Percentiles rank a stretch among this genome's conserved stretches.
Conservation (phyloP, 2,888 invertebrate genomes). For the Caenorhabditis sp. region DNA sequence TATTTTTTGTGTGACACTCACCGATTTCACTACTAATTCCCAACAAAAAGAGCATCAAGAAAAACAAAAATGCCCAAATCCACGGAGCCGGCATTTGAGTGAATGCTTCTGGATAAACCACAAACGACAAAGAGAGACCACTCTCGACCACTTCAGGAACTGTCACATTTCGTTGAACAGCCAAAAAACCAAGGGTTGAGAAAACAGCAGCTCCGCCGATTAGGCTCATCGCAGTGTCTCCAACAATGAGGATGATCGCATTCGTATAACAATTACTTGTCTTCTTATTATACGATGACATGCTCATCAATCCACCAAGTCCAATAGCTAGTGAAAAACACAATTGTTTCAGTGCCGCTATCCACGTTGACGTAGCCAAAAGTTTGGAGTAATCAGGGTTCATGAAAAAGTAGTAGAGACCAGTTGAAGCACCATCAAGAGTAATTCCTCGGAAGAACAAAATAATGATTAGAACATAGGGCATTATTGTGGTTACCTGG, state of each 20-base stretch:
- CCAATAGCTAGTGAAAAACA: constrained; percentile 64
- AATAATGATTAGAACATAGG: constrained; percentile 61
- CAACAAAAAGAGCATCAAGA: constrained; percentile 71
- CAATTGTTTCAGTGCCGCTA: constrained; percentile 61
- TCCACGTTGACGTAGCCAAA: constrained; percentile 51
- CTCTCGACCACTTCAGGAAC: constrained; percentile 42
- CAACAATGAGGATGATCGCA: not conserved
- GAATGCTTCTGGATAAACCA: constrained; percentile 72
- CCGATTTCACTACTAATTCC: constrained; percentile 61
- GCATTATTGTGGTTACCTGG: constrained; percentile 56
- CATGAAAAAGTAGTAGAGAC: constrained; percentile 51
- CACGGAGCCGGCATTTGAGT: constrained; percentile 69
- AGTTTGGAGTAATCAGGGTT: constrained; percentile 3
- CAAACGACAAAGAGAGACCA: constrained; percentile 71
- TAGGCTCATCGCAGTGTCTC: not conserved
- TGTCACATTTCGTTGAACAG: constrained; percentile 19
- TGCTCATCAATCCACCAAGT: not conserved
- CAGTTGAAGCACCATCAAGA: constrained; percentile 55
- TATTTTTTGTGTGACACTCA: too few relatives aligned
- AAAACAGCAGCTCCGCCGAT: constrained; percentile 41
- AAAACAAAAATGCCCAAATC: constrained; percentile 71
- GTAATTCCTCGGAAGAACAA: constrained; percentile 63
- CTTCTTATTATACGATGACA: not conserved
- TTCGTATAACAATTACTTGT: not conserved
- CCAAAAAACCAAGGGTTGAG: constrained; percentile 53